Percentiles rank a stretch among this genome's conserved stretches.
These are phyloP conservation scores for Jaculus jaculus DNA, from an alignment of 2,113 vertebrate species.

Conservation along the genomic window DNA sequence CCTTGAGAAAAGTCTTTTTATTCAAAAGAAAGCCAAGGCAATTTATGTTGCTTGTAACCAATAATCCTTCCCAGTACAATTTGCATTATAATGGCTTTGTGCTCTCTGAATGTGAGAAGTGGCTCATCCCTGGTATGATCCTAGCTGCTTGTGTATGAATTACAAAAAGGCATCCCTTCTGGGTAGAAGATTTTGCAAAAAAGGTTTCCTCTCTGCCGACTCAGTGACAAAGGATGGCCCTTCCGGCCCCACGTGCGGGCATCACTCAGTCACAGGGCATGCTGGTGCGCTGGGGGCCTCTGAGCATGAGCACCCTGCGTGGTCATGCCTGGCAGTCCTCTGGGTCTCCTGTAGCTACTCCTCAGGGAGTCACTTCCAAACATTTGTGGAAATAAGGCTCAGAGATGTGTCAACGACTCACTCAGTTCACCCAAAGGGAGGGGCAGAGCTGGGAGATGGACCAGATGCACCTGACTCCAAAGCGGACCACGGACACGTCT, in stretches of 20 bases:
- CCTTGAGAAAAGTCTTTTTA: neutral
- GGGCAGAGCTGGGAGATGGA: neutral
- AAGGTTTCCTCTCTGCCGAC: neutral
- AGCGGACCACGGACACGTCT: neutral
- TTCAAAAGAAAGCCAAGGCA: neutral
- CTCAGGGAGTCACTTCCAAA: neutral
- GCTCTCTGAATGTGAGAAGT: neutral
- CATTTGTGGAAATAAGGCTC: neutral
- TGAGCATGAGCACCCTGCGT: no score
- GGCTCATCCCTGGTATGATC: neutral
- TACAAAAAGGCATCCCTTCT: neutral
- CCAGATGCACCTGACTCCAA: neutral
- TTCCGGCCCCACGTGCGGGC: neutral
- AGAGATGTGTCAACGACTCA: neutral
- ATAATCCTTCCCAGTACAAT: neutral
- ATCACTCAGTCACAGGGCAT: neutral
- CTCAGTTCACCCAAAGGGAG: neutral
- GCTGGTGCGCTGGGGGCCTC: neutral
- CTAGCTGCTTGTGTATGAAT: neutral
- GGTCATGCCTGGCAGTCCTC: neutral
- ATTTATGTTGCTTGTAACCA: slow-evolving; percentile 14
- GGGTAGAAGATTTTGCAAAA: neutral
- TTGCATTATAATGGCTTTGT: neutral
- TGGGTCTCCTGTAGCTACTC: neutral
- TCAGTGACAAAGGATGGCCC: neutral